phyloP scores from a whole-genome alignment of 2,888 invertebrate species.

The Blastobasis adustella region DNA sequence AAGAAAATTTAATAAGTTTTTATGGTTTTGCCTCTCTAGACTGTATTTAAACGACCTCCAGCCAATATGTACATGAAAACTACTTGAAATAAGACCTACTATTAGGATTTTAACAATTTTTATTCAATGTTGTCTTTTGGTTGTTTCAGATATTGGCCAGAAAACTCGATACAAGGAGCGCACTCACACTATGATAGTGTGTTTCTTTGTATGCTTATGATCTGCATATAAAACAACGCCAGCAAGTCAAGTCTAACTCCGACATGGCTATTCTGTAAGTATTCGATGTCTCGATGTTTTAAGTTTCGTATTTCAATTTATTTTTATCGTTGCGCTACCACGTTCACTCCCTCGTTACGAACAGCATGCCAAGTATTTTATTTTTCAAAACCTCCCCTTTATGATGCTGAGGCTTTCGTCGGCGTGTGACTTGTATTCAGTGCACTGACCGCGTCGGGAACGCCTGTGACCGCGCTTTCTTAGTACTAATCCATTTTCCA shows the following conservation, averaged over 20 bases:
- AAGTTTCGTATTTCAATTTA: conserved; percentile 55
- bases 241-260: conserved; percentile 40
- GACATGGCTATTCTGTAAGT: conserved; percentile 67
- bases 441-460: conserved; percentile 69
- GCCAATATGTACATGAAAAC: too few relatives aligned
- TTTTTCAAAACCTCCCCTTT: conserved; percentile 54
- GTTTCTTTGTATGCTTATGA: conserved; percentile 52
- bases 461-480: conserved; percentile 61
- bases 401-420: conserved; percentile 76
- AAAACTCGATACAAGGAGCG: conserved; percentile 31
- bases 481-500: conserved; percentile 64
- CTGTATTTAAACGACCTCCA: too few relatives aligned
- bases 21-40: too few relatives aligned
- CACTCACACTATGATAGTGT: conserved; percentile 66
- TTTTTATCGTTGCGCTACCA: conserved; percentile 68
- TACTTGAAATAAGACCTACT: too few relatives aligned
- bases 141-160: conserved; percentile 61
- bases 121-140: conserved; percentile 6
- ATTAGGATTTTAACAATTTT: too few relatives aligned
- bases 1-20: too few relatives aligned
- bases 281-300: conserved; percentile 62
- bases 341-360: conserved; percentile 73
- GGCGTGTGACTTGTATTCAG: conserved; percentile 65
- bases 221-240: conserved; percentile 44
- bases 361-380: conserved; percentile 72